Percentiles rank a stretch among this genome's conserved stretches.
Evolutionary conservation across 2,797 vertebrate genomes (phyloP).

Genomic region (Dicrostonyx torquatus): DNA sequence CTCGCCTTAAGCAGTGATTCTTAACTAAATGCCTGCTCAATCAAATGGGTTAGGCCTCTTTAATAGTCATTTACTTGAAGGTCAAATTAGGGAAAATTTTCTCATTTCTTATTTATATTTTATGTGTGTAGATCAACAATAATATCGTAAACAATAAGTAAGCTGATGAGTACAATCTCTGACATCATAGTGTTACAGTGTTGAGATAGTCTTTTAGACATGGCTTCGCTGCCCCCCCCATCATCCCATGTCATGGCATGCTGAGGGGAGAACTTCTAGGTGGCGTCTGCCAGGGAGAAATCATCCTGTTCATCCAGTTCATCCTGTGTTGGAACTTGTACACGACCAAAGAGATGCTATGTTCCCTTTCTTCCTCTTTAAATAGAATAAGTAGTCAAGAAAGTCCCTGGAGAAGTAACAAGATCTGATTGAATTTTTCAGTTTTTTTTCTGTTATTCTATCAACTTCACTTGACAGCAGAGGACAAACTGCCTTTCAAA

Average conservation of each 20-base stretch:
- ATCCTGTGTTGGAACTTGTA: not conserved
- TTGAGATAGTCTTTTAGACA: not conserved
- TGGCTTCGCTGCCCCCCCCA: not conserved
- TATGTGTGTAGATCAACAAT: not conserved
- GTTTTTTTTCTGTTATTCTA: slow-evolving; percentile 77
- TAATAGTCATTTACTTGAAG: not conserved
- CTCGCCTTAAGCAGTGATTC: not conserved
- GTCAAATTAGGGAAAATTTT: not conserved
- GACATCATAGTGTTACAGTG: not conserved
- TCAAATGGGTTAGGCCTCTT: not conserved
- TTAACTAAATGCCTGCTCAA: not conserved
- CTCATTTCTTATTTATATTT: not conserved
- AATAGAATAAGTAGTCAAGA: slow-evolving; percentile 59
- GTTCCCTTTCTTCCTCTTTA: slow-evolving; percentile 40
- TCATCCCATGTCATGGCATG: not conserved
- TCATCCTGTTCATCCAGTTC: not conserved
- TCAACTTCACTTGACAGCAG: slow-evolving; percentile 76
- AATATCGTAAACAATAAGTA: not conserved
- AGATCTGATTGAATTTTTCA: slow-evolving; percentile 77
- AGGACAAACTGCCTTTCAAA: slow-evolving; percentile 83
- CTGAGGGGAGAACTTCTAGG: not conserved
- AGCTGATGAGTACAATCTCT: not conserved
- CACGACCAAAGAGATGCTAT: slow-evolving; percentile 3
- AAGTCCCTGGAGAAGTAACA: slow-evolving; percentile 59
- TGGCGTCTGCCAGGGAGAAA: not conserved